A percentile compares a stretch with the other conserved stretches of the same genome.
Evolutionary conservation across 1,140 invertebrate species (phyloP).

Genomic region (Bombus cullumanus): DNA sequence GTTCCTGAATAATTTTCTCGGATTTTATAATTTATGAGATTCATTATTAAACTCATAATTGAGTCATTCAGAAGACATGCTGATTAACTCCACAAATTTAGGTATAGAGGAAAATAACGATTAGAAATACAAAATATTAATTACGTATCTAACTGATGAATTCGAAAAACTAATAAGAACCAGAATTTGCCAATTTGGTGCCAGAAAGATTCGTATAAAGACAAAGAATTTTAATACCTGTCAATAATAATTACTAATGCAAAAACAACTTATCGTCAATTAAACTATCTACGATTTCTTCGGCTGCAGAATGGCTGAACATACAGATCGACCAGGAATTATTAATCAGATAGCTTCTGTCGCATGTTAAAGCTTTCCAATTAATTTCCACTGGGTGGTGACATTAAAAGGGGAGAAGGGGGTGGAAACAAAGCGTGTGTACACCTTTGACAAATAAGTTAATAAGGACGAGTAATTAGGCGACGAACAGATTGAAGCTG

Average conservation of each 20-base stretch:
- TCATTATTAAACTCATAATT: background rate
- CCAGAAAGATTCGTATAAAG: too few species aligned
- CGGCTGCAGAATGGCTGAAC: conserved; percentile 21
- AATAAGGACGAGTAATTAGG: conserved; percentile 64
- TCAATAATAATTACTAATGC: too few species aligned
- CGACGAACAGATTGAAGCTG: conserved; percentile 21
- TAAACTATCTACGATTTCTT: background rate
- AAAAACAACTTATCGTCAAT: too few species aligned
- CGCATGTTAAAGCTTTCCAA: conserved; percentile 41
- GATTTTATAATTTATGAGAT: background rate
- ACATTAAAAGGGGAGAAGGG: background rate
- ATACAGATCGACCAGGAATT: conserved; percentile 39
- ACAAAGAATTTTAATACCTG: too few species aligned
- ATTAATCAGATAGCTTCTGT: conserved; percentile 21
- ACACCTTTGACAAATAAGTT: conserved; percentile 66
- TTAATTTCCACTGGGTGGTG: conserved; percentile 51
- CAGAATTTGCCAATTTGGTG: too few species aligned
- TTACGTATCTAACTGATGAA: background rate
- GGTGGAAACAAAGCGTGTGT: conserved; percentile 20
- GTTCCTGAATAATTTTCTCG: background rate
- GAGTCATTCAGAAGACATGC: background rate
- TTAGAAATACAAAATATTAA: background rate
- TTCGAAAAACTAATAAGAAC: too few species aligned
- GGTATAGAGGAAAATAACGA: background rate
- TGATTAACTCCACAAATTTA: background rate